A percentile compares a stretch with the other conserved stretches of the same genome.
These are phyloP conservation scores for Cyprinodon diabolis DNA, from an alignment of 2,797 vertebrate genomes.

Conservation along the genomic window DNA sequence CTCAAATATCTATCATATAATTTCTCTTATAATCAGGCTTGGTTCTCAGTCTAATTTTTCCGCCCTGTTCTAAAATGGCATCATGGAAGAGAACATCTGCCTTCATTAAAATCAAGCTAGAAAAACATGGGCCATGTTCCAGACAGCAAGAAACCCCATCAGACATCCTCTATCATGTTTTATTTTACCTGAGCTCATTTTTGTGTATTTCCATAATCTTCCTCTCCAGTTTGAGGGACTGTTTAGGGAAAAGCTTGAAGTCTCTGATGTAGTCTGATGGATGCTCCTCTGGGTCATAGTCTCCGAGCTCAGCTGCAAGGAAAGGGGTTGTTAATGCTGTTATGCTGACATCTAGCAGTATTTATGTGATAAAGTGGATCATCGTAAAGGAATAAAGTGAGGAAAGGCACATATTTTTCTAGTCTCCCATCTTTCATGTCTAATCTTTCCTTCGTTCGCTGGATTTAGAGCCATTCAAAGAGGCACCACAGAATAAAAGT, in stretches of 20 bases:
- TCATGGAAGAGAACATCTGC: constrained; percentile 31
- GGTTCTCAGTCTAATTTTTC: constrained; percentile 22
- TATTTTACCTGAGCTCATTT: constrained; percentile 90
- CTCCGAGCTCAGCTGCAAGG: constrained; percentile 91
- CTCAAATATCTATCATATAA: constrained; percentile 17
- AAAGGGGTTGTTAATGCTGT: neutral
- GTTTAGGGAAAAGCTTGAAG: constrained; percentile 97
- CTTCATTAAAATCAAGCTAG: constrained; percentile 34
- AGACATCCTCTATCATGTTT: constrained; percentile 15
- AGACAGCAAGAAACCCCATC: constrained; percentile 11
- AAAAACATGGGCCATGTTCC: constrained; percentile 10
- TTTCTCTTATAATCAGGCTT: constrained; percentile 19
- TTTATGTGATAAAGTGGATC: neutral
- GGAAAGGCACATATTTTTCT: neutral
- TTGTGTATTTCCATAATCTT: constrained; percentile 96
- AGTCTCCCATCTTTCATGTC: neutral
- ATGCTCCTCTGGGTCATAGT: constrained; percentile 94
- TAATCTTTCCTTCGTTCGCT: neutral
- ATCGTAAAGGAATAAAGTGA: neutral
- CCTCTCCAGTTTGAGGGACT: constrained; percentile 94
- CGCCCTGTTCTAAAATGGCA: constrained; percentile 29
- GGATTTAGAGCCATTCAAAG: neutral
- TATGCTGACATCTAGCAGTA: neutral
- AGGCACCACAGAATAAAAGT: neutral
- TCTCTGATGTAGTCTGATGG: constrained; percentile 93